Base-by-base conservation (phyloP, 2,888 invertebrate species). In the Trachelus stipa region DNA sequence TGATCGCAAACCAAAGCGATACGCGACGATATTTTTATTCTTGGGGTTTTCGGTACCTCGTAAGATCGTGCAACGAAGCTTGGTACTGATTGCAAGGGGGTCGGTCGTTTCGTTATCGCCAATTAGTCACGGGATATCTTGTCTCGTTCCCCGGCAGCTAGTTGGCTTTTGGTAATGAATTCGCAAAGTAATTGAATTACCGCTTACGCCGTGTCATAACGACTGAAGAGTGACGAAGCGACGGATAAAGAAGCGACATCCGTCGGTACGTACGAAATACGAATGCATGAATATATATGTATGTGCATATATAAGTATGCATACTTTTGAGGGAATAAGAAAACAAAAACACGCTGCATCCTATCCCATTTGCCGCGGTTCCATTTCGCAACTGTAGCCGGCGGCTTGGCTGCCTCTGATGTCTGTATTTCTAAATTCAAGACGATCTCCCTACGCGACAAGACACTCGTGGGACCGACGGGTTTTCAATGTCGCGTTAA, bases 1-100 rank as follows among this genome's bases (percentile, higher is more conserved):
- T 79, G 81, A 37, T 71, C 74, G 68, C 37, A 31, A 23, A 56
- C 6, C 56, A 23, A 56, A 23, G 40, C 40, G 23, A 23, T 56
- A 56, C 9, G 40, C 9, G 40, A 56, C 2, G 56, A 56, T 9
- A 23, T 56, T 56, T 56, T 56, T 56, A 9, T 56, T 56, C 23
- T 56, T 9, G 2, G 56, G 9, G 9, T 56, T 23, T 23, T 23
- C 23, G 23, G 23, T 56, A 56, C 56, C 2, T 6, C 23, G 56
- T 1, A 56, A 9, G 56, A 23, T 56, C 23, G 56, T 23, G 56
- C 6, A 56, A 56, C 56, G 23, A 2, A 23, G 23, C 56, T 23
- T 9, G 56, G 2, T 1, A 23, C 2, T 23, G 23, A 9, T 9
- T 56, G 23, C 56, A 56, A 9, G 56, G 1, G 23, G 15, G 56